Conservation (phyloP, 2,888 invertebrate genomes). For the Phlogophora meticulosa region DNA sequence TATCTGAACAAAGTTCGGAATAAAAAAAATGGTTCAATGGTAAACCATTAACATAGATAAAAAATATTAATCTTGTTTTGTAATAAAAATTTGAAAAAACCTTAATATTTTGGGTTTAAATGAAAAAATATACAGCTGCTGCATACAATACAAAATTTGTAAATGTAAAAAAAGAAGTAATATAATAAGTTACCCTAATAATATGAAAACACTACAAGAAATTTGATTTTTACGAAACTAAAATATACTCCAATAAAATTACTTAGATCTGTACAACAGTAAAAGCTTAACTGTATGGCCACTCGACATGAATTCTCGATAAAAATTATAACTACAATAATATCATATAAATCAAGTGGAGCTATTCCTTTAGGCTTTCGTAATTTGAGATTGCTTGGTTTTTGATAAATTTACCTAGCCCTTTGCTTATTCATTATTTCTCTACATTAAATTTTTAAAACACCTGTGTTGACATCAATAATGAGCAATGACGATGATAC, state of each 20-base stretch:
- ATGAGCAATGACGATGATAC: slow-evolving; percentile 7
- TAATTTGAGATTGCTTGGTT: slow-evolving; percentile 19
- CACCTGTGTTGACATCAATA: slow-evolving; percentile 12
- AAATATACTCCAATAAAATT: slow-evolving; percentile 49
- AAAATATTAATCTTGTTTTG: no score
- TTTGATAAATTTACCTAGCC: neutral
- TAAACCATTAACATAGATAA: no score
- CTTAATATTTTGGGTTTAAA: neutral
- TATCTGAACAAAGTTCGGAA: no score
- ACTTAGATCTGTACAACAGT: slow-evolving; percentile 63
- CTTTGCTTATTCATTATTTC: neutral
- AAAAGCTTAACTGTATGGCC: slow-evolving; percentile 66
- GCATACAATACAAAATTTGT: slow-evolving; percentile 30
- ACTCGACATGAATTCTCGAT: slow-evolving; percentile 56
- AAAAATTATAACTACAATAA: slow-evolving; percentile 34
- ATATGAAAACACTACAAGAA: slow-evolving; percentile 14
- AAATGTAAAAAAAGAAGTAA: slow-evolving; percentile 5
- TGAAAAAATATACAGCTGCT: slow-evolving; percentile 4
- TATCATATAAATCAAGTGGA: slow-evolving; percentile 27
- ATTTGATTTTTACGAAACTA: slow-evolving; percentile 28
- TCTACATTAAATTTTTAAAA: neutral
- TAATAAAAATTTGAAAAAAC: no score
- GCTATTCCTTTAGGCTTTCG: slow-evolving; percentile 8
- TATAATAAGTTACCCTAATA: slow-evolving; percentile 5
- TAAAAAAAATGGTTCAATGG: no score